Evolutionary conservation across 2,888 invertebrate species (phyloP).

Genomic region (Phyllotreta cruciferae): DNA sequence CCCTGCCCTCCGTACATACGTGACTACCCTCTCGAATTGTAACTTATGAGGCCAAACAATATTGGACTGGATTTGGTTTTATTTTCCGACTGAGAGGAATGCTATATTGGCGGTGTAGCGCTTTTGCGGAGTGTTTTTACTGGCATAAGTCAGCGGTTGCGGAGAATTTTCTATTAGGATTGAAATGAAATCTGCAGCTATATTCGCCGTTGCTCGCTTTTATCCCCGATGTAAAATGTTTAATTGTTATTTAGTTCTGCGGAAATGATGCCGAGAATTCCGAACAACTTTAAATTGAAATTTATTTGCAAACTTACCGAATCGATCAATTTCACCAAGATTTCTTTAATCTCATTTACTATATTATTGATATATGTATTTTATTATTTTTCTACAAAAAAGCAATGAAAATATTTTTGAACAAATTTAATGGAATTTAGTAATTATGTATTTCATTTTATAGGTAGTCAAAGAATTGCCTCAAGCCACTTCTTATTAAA

Average conservation of each 20-base stretch:
- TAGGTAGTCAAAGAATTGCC: too few relatives aligned
- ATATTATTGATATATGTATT: too few relatives aligned
- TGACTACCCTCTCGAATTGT: slow-evolving; percentile 38
- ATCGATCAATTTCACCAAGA: too few relatives aligned
- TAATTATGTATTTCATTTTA: too few relatives aligned
- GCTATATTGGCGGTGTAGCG: slow-evolving; percentile 28
- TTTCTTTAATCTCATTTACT: too few relatives aligned
- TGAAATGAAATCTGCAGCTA: slow-evolving; percentile 13
- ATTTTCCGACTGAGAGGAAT: slow-evolving; percentile 29
- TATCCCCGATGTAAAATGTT: too few relatives aligned
- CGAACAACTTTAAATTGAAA: too few relatives aligned
- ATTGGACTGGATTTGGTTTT: slow-evolving; percentile 34
- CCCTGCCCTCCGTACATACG: slow-evolving; percentile 33
- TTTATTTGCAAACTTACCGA: too few relatives aligned
- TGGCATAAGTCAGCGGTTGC: slow-evolving; percentile 22
- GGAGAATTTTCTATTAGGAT: slow-evolving; percentile 23
- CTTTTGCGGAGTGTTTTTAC: slow-evolving; percentile 23
- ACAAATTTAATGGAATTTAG: too few relatives aligned
- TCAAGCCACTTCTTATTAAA: too few relatives aligned
- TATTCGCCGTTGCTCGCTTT: not conserved
- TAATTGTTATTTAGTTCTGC: not conserved
- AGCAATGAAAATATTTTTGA: too few relatives aligned
- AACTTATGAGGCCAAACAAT: slow-evolving; percentile 36
- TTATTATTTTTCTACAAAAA: too few relatives aligned
- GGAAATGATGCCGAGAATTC: not conserved